Percentiles rank a stretch among this genome's conserved stretches.
Evolutionary conservation across 2,113 vertebrate species (phyloP).

Genomic region (Pterocles orientalis): DNA sequence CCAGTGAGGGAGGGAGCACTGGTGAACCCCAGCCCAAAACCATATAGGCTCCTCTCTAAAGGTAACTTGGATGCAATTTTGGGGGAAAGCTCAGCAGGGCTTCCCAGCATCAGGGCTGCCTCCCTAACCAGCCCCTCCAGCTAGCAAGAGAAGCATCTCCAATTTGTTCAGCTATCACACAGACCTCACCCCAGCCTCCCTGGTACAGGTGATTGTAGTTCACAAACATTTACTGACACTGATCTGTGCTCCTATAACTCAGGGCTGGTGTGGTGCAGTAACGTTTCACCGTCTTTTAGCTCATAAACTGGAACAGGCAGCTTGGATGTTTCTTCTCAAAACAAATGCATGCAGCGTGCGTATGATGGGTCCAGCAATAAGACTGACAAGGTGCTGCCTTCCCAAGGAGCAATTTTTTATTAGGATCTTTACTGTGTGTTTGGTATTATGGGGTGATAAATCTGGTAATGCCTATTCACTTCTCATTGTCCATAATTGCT

Average conservation of each 20-base stretch:
- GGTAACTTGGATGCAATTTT: fast-evolving
- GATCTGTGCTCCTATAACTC: not conserved
- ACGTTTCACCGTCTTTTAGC: not conserved
- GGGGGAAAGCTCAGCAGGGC: not conserved
- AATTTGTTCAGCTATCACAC: not conserved
- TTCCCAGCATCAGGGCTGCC: fast-evolving
- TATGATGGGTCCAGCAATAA: fast-evolving
- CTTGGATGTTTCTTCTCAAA: not conserved
- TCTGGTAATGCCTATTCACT: not conserved
- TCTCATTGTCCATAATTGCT: fast-evolving
- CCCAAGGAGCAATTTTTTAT: not conserved
- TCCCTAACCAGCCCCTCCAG: not conserved
- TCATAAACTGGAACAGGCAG: not conserved
- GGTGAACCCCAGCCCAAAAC: not conserved
- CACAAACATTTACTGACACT: not conserved
- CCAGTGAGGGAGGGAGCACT: not conserved
- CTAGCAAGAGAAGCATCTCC: not conserved
- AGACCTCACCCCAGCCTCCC: not conserved
- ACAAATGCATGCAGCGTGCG: not conserved
- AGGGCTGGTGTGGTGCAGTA: fast-evolving
- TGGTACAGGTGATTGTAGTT: not conserved
- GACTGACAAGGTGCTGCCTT: not conserved
- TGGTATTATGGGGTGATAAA: not conserved
- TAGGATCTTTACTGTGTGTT: not conserved
- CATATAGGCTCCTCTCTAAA: fast-evolving